Percentiles rank a stretch among this genome's conserved stretches.
phyloP scores from a whole-genome alignment of 2,113 vertebrate species.

The Mobula hypostoma region DNA sequence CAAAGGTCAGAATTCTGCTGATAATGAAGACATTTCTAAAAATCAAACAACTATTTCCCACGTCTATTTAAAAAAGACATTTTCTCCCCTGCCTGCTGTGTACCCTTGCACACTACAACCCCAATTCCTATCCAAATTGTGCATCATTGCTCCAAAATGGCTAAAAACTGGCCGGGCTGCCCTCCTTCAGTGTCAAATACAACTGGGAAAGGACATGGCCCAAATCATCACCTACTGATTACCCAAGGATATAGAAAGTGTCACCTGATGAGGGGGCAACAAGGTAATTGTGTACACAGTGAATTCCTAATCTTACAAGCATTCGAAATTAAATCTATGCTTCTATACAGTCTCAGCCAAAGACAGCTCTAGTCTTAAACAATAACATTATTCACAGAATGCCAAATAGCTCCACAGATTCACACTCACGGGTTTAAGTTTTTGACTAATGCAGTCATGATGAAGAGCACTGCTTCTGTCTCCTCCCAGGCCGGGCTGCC shows the following conservation, averaged over 20 bases:
- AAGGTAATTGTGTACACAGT: not conserved
- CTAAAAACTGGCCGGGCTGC: conserved; percentile 64
- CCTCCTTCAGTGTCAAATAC: conserved; percentile 86
- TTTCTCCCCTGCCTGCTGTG: too few relatives aligned
- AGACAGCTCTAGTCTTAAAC: too few relatives aligned
- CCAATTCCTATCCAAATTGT: not conserved
- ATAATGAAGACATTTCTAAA: not conserved
- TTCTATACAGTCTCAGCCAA: not conserved
- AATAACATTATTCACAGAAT: too few relatives aligned
- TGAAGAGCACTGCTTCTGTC: conserved; percentile 95
- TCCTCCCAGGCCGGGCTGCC: conserved; percentile 94
- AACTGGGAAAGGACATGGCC: conserved; percentile 57
- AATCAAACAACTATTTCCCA: not conserved
- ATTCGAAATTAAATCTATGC: not conserved
- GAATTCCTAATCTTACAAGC: not conserved
- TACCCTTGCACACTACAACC: not conserved
- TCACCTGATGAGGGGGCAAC: not conserved
- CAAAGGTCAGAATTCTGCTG: not conserved
- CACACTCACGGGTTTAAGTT: conserved; percentile 92
- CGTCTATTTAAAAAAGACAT: not conserved
- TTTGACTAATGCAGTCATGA: conserved; percentile 96
- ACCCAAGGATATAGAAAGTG: not conserved
- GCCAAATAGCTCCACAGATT: not conserved
- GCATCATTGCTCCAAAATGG: not conserved
- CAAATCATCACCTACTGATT: not conserved